Percentiles rank a stretch among this genome's conserved stretches.
These are phyloP conservation scores for Andrena camellia DNA, from an alignment of 2,888 invertebrate genomes.

Conservation along the genomic window DNA sequence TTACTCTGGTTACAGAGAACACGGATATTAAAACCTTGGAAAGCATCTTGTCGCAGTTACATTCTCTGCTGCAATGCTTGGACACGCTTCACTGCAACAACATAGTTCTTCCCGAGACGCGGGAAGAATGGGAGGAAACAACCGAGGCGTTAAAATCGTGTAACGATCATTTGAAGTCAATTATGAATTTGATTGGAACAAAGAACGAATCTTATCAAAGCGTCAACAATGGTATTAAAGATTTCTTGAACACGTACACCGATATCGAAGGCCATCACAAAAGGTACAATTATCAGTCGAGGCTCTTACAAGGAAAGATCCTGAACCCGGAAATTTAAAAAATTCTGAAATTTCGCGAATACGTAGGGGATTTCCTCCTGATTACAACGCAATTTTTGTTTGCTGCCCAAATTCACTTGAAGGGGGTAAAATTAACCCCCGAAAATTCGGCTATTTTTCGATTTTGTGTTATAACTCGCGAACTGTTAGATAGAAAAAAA, in stretches of 20 bases:
- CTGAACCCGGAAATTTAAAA: no score
- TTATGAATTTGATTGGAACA: constrained; percentile 60
- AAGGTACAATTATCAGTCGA: constrained; percentile 7
- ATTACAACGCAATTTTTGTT: no score
- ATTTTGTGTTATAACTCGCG: no score
- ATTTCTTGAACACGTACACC: constrained; percentile 53
- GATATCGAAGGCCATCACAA: constrained; percentile 18
- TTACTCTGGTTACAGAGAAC: constrained; percentile 55
- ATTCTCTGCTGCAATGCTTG: constrained; percentile 62
- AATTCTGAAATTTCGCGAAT: no score
- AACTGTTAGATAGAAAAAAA: no score
- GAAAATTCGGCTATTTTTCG: no score
- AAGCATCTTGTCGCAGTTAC: constrained; percentile 58
- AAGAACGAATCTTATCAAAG: constrained; percentile 56
- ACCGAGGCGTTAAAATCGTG: constrained; percentile 55
- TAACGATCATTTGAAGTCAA: constrained; percentile 52
- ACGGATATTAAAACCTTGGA: constrained; percentile 52
- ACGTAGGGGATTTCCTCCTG: no score
- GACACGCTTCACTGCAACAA: constrained; percentile 70
- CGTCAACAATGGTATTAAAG: constrained; percentile 58
- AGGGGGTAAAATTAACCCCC: no score
- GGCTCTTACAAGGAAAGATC: no score
- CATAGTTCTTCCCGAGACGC: constrained; percentile 70
- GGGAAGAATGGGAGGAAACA: constrained; percentile 56
- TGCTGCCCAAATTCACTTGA: no score